Percentiles rank a stretch among this genome's conserved stretches.
These are phyloP conservation scores for Himantopus leucocephalus DNA, from an alignment of 2,113 vertebrate species.

Conservation along the genomic window DNA sequence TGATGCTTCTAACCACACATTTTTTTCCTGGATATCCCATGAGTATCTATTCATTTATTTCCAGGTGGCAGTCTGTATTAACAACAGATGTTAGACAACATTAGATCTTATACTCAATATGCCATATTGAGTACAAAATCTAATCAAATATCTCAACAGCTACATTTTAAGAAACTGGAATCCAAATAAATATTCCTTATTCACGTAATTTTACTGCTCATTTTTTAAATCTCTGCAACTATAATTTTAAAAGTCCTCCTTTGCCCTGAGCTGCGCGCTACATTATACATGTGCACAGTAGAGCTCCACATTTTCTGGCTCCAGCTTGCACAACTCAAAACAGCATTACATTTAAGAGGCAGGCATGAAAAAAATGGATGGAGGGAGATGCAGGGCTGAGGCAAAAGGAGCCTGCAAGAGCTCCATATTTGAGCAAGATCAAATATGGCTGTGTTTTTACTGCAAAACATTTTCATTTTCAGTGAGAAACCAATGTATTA, in stretches of 20 bases:
- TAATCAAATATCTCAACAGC: conserved; percentile 19
- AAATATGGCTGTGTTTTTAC: background rate
- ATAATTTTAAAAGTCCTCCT: background rate
- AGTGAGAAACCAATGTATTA: background rate
- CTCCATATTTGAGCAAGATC: background rate
- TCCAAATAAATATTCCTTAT: conserved; percentile 1
- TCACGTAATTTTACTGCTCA: background rate
- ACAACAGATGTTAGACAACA: conserved; percentile 17
- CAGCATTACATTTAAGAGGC: background rate
- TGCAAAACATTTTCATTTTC: background rate
- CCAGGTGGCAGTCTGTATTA: conserved; percentile 28
- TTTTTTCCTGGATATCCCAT: background rate
- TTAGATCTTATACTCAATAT: background rate
- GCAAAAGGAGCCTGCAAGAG: background rate
- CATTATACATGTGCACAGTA: background rate
- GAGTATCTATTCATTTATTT: conserved; percentile 14
- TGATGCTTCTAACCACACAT: background rate
- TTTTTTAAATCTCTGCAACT: background rate
- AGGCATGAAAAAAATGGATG: background rate
- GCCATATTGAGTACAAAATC: background rate
- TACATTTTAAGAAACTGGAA: background rate
- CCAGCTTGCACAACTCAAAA: background rate
- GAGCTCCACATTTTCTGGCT: background rate
- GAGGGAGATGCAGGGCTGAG: background rate
- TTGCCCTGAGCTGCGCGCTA: background rate